Conservation (phyloP, 35 echinoderm and acorn worm genomes). For the Antedon bifida region DNA sequence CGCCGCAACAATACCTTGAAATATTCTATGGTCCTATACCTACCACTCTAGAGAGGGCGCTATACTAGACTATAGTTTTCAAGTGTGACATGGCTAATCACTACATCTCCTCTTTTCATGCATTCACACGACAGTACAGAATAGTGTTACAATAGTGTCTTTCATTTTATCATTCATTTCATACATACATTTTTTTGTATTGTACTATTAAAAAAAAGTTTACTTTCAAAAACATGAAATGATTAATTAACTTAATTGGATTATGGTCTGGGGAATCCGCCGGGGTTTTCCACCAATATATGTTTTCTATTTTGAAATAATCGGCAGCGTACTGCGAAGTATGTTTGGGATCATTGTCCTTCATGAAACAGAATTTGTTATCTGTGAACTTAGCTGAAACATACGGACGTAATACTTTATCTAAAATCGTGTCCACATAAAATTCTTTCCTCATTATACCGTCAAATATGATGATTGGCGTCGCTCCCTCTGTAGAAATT, state of each 20-base stretch:
- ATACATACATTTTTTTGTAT: too few species aligned
- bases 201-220: too few species aligned
- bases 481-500: constrained; percentile 5
- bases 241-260: not conserved
- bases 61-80: too few species aligned
- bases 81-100: too few species aligned
- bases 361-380: constrained; percentile 11
- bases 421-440: constrained; percentile 18
- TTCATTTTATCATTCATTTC: too few species aligned
- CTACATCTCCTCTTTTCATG: too few species aligned
- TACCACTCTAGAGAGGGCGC: too few species aligned
- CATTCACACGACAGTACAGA: too few species aligned
- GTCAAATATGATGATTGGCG: constrained; percentile 4
- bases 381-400: constrained; percentile 11
- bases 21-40: too few species aligned
- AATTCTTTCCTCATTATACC: constrained; percentile 34
- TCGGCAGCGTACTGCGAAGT: not conserved
- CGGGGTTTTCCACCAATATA: constrained; percentile 7
- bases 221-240: too few species aligned
- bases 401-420: constrained; percentile 9
- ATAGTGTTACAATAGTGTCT: too few species aligned
- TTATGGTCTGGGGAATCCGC: constrained; percentile 17
- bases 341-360: constrained; percentile 50
- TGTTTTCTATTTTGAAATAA: not conserved
- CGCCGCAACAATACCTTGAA: too few species aligned